Conservation (phyloP, 2,113 vertebrate genomes). For the Burhinus oedicnemus region DNA sequence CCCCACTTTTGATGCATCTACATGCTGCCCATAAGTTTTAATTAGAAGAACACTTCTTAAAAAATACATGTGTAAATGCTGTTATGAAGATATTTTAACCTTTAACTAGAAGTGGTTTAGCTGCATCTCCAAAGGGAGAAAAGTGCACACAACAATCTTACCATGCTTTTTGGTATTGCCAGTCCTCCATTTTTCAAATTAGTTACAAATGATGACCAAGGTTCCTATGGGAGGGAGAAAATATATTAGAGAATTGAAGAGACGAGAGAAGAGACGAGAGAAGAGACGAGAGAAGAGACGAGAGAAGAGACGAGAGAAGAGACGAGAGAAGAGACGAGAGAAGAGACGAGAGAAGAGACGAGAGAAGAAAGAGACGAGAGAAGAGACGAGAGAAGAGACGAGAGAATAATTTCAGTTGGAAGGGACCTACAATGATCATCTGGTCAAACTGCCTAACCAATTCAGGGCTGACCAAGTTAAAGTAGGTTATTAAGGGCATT, state of each 20-base stretch:
- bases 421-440: neutral
- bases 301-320: no score
- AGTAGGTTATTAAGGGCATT: neutral
- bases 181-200: slow-evolving; percentile 44
- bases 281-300: no score
- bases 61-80: neutral
- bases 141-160: slow-evolving; percentile 55
- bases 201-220: slow-evolving; percentile 83
- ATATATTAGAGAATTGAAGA: neutral
- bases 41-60: neutral
- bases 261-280: no score
- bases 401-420: neutral
- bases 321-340: no score
- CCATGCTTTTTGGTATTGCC: slow-evolving; percentile 51
- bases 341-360: no score
- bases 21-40: neutral
- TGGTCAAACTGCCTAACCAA: neutral
- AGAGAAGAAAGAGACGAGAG: no score
- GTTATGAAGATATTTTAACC: neutral
- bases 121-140: neutral
- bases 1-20: neutral
- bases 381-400: no score
- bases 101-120: neutral
- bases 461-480: neutral
- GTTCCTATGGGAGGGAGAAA: slow-evolving; percentile 75